These are phyloP conservation scores for Parauchenoglanis punctatus DNA, from an alignment of 2,797 vertebrate species.

Conservation along the genomic window DNA sequence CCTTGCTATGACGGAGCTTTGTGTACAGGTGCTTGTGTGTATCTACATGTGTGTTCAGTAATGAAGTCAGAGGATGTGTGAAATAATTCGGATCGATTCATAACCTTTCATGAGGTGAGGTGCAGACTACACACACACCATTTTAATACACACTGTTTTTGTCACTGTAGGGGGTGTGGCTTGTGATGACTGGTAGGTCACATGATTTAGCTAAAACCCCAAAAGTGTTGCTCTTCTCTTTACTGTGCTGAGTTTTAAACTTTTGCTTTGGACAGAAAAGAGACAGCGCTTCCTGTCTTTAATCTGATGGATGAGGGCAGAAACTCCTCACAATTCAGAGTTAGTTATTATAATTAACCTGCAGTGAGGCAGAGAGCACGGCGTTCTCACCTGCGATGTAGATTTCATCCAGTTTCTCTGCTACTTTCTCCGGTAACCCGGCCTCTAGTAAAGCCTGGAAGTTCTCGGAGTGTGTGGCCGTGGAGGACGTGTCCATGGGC, in stretches of 20 bases:
- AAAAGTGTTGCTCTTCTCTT: too few relatives aligned
- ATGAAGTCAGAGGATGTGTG: too few relatives aligned
- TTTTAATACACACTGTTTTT: too few relatives aligned
- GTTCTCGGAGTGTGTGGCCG: conserved; percentile 90
- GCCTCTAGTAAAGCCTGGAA: conserved; percentile 92
- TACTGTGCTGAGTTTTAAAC: background rate
- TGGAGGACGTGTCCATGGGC: conserved; percentile 91
- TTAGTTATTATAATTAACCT: background rate
- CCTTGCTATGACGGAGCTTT: background rate
- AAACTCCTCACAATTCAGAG: too few relatives aligned
- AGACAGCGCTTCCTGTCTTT: too few relatives aligned
- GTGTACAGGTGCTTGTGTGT: background rate
- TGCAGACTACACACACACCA: too few relatives aligned
- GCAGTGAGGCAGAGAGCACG: background rate
- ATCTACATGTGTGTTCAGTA: background rate
- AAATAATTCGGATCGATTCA: too few relatives aligned
- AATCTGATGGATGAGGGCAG: too few relatives aligned
- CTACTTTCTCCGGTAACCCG: conserved; percentile 93
- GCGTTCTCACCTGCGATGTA: conserved; percentile 90
- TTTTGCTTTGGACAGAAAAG: background rate
- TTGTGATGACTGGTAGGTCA: background rate
- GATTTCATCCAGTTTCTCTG: conserved; percentile 98
- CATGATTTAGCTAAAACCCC: background rate
- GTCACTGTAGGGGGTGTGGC: background rate
- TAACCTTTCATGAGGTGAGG: too few relatives aligned